Evolutionary conservation across 64 coral and sea anemone species (phyloP), one percentile per base, ranked within the genome.

Genomic region (Montipora sp.): DNA sequence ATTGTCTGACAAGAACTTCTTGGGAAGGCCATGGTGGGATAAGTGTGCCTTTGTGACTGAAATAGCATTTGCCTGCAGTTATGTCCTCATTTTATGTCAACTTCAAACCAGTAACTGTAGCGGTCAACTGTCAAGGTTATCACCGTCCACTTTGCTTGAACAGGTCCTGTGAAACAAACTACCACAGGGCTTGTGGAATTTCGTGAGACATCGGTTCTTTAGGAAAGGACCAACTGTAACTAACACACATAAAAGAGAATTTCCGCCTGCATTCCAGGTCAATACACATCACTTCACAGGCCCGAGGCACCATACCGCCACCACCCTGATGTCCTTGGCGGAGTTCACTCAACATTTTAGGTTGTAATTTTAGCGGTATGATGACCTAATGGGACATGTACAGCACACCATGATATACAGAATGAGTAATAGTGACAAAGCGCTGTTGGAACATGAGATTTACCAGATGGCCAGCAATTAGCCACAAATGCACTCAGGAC

Each of bases 191-290:
- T 2, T 51, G 47, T 14, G 81, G 81, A 24, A 66, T 36, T 48
- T 92, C 90, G 79, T 87, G 72, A 92, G 90, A 87, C 47, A 92
- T 92, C 16, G 73, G 90, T 92, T 92, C 70, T 85, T 87, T 87
- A 1, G 83, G 55, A 5, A 79, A 45, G 6, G 73, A 8, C 58
- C 75, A 78, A 71, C 83, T 71, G 10, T 80, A 80, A 20, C n/a
- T 87, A 23, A 24, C 23, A 24, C 91, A 72, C 83, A 86, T 58
- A 87, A 46, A 87, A 36, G 71, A 46, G 74, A 93, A 4, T 87
- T 93, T 6, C 44, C 75, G 80, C 83, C 71, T 79, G 51, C 83
- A 87, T 87, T 93, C 59, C 45, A 87, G 80, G 72, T 72, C 23
- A 24, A 80, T 77, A 46, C 77, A 77, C 80, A 92, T 92, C n/a